Evolutionary conservation across 2,888 invertebrate species (phyloP).

Genomic region (Strigamia crassipes): DNA sequence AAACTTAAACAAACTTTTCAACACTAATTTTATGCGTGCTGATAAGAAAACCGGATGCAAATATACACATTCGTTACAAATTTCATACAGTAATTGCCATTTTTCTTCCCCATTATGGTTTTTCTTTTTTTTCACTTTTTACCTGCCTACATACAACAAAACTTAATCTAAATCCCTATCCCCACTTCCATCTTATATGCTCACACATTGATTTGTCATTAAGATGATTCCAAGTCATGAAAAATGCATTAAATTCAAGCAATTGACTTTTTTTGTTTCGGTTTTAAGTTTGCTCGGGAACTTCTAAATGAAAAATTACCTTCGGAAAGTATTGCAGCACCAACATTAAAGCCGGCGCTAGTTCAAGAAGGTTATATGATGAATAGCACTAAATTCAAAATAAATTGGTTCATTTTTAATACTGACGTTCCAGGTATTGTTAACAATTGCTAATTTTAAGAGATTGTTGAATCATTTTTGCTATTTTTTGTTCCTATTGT

Average conservation of each 20-base stretch:
- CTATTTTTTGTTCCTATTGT: no score
- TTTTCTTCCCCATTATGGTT: background rate
- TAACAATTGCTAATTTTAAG: background rate
- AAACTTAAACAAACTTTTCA: slow-evolving; percentile 25
- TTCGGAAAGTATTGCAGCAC: no score
- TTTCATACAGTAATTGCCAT: background rate
- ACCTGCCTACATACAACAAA: background rate
- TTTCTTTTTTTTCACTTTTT: no score
- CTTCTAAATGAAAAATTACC: no score
- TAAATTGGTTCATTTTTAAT: background rate
- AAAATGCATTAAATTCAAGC: background rate
- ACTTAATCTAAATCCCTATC: background rate
- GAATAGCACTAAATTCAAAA: no score
- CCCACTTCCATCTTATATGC: background rate
- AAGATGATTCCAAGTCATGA: background rate
- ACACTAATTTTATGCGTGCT: slow-evolving; percentile 32
- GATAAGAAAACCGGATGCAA: slow-evolving; percentile 24
- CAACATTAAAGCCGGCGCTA: no score
- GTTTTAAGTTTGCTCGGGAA: no score
- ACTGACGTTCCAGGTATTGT: background rate
- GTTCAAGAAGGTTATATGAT: no score
- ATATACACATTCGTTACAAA: background rate
- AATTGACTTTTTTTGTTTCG: no score
- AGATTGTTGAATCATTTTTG: no score
- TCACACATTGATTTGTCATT: slow-evolving; percentile 1